Conservation (phyloP, 2,113 vertebrate genomes). For the Cheilinus undulatus region DNA sequence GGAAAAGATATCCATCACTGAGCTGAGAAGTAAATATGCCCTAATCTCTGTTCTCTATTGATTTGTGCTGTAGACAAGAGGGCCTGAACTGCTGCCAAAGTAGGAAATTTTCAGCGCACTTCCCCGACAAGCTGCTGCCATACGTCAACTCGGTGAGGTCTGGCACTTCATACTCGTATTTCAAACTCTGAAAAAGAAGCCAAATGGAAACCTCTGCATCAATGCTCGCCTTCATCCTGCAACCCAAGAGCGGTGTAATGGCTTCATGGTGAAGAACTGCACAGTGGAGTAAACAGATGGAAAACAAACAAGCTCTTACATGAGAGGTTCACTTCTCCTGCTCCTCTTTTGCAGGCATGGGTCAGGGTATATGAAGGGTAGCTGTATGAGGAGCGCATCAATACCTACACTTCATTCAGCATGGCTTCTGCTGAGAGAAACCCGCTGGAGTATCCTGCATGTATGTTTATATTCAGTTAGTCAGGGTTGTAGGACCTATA, state of each 20-base stretch:
- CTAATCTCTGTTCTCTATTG: conserved; percentile 55
- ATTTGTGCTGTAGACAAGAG: conserved; percentile 50
- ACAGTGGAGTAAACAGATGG: conserved; percentile 46
- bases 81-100: conserved; percentile 46
- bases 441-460: neutral
- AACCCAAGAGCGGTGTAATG: conserved; percentile 3
- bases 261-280: conserved; percentile 27
- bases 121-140: conserved; percentile 22
- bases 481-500: too few species aligned
- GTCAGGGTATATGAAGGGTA: neutral
- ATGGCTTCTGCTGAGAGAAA: neutral
- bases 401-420: neutral
- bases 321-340: conserved; percentile 11
- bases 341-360: neutral
- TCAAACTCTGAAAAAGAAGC: conserved; percentile 41
- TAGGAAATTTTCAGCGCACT: conserved; percentile 13
- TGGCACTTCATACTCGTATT: conserved; percentile 35
- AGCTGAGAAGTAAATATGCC: conserved; percentile 47
- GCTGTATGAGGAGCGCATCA: neutral
- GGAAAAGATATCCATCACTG: conserved; percentile 56
- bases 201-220: conserved; percentile 52
- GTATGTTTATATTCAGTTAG: neutral
- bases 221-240: conserved; percentile 57
- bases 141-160: conserved; percentile 18
- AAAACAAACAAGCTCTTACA: conserved; percentile 45